Evolutionary conservation across 2,888 invertebrate genomes (phyloP).

Genomic region (Meganola albula): DNA sequence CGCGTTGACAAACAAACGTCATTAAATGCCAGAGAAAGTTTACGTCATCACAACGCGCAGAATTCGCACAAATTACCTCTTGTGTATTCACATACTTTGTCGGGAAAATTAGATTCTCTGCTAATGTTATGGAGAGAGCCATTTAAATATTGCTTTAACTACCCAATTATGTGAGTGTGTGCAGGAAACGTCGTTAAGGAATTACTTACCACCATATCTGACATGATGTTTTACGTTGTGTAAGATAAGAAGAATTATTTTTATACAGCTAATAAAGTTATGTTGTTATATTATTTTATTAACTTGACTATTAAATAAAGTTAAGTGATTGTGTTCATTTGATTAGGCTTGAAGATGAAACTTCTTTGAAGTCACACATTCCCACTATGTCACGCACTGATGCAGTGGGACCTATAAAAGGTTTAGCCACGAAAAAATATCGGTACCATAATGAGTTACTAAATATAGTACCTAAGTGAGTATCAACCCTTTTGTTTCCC

Average conservation of each 20-base stretch:
- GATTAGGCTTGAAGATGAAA: no score
- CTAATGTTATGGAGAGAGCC: constrained; percentile 15
- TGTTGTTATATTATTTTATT: neutral
- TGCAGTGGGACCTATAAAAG: no score
- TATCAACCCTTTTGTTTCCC: no score
- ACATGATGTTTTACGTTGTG: constrained; percentile 9
- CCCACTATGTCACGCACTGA: no score
- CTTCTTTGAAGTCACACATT: no score
- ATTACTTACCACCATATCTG: constrained; percentile 11
- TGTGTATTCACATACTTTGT: constrained; percentile 15
- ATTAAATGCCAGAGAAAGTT: constrained; percentile 42
- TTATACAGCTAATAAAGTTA: neutral
- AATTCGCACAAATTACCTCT: constrained; percentile 44
- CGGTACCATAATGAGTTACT: no score
- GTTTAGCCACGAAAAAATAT: no score
- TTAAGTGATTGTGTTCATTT: no score
- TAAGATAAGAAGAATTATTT: constrained; percentile 7
- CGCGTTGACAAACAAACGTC: constrained; percentile 23
- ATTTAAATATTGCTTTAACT: constrained; percentile 17
- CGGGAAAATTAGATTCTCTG: constrained; percentile 28
- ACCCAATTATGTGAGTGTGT: constrained; percentile 5
- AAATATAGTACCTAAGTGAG: no score
- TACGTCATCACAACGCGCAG: constrained; percentile 44
- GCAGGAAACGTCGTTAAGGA: constrained; percentile 8
- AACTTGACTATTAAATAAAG: neutral